phyloP scores from a whole-genome alignment of 2,797 vertebrate species.

The Phataginus tricuspis region DNA sequence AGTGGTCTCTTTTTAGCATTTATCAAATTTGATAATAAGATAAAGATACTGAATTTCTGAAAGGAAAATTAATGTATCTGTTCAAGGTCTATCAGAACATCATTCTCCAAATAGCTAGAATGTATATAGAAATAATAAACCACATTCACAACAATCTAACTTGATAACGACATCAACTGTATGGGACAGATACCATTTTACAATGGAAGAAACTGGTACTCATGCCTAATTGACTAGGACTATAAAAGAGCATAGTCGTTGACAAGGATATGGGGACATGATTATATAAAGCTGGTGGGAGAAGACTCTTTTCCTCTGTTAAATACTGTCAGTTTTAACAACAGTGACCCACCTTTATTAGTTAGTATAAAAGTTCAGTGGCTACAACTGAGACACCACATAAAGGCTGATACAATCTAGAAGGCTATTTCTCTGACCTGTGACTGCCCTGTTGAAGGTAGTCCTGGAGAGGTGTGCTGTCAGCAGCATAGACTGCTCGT shows the following conservation, averaged over 20 bases:
- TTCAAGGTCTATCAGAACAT: neutral
- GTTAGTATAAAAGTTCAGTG: neutral
- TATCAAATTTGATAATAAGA: neutral
- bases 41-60: neutral
- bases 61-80: neutral
- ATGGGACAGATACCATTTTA: neutral
- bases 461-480: neutral
- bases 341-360: neutral
- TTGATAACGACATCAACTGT: neutral
- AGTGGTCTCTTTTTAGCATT: neutral
- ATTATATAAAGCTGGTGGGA: neutral
- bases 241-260: neutral
- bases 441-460: too few relatives aligned
- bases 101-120: slow-evolving; percentile 29
- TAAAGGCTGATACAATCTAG: neutral
- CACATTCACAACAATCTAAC: neutral
- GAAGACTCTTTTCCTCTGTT: neutral
- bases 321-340: neutral
- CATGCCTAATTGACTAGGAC: neutral
- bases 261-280: neutral
- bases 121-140: neutral
- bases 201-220: neutral
- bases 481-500: neutral
- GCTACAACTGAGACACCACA: neutral
- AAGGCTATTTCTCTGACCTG: neutral